Evolutionary conservation across 2,888 invertebrate species (phyloP), one percentile per base, ranked within the genome.

Genomic region (Fissipunctia ypsillon): DNA sequence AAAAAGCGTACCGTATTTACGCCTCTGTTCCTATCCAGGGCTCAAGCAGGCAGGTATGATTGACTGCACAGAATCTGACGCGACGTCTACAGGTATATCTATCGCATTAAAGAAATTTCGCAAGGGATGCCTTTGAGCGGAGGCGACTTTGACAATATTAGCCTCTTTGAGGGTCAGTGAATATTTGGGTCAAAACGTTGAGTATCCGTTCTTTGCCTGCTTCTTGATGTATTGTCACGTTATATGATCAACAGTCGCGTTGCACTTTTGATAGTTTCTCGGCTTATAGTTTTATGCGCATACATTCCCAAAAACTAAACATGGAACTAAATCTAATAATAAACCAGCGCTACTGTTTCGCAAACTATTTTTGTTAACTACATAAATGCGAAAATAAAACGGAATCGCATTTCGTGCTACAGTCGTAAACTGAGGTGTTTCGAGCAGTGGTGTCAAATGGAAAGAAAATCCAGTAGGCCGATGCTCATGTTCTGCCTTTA

Each of bases 361-460:
- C 28, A 68, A 70, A 83, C 22, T 66, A 41, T 69, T 75, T 78
- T 75, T 76, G 77, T 70, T 60, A 73, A 78, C 41, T 66, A 66
- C 50, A 71, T 83, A 75, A 75, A 81, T 75, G 80, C n/a, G 68
- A 75, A 48, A n/a, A 75, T 75, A 82, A 73, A 78, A 74, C 52
- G 35, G 38, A 83, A 63, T 75, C 80, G 56, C 59, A 63, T 79
- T 83, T 79, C 61, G 66, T 79, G 76, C 63, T 69, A 67, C 43
- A 85, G 74, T 84, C 78, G 86, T 85, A 81, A 86, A 81, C 73
- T 73, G 60, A 81, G 65, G 69, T 80, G 74, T 64, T 70, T 83
- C 73, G 76, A 61, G 41, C 43, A 70, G n/a, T 43, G 43, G 31
- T 5, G 52, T 35, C 68, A 43, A 31, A 16, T 28, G 19, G 25